phyloP scores from a whole-genome alignment of 2,113 vertebrate species.

The Carassius gibelio region DNA sequence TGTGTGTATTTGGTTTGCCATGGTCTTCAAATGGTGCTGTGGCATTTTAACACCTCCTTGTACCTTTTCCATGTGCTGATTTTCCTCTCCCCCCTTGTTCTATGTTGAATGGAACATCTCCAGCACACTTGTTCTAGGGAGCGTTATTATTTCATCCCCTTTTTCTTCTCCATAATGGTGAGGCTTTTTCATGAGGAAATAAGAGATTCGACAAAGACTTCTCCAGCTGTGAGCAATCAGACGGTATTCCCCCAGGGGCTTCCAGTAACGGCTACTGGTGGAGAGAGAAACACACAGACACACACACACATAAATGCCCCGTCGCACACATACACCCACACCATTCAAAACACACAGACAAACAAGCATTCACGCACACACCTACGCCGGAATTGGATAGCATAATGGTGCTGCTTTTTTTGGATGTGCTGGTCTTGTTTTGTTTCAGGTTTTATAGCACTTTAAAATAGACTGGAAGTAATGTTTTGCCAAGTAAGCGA shows the following conservation, averaged over 20 bases:
- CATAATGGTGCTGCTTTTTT: conserved; percentile 15
- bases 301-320: conserved; percentile 40
- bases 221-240: conserved; percentile 52
- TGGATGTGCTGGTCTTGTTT: conserved; percentile 11
- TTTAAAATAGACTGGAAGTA: conserved; percentile 6
- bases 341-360: conserved; percentile 23
- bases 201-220: conserved; percentile 46
- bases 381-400: conserved; percentile 17
- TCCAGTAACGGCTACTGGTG: conserved; percentile 26
- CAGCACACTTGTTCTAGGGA: conserved; percentile 9
- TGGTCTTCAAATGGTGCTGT: not conserved
- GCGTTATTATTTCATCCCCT: conserved; percentile 31
- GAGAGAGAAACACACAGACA: conserved; percentile 40
- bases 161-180: conserved; percentile 37
- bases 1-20: not conserved
- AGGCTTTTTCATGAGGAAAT: conserved; percentile 35
- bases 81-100: conserved; percentile 20
- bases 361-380: conserved; percentile 32
- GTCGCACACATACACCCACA: conserved; percentile 39
- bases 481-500: conserved; percentile 1
- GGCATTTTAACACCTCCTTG: not conserved
- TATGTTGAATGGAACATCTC: conserved; percentile 25
- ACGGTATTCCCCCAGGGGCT: conserved; percentile 46
- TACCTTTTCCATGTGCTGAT: not conserved
- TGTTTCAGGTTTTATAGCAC: conserved; percentile 1